A percentile compares a stretch with the other conserved stretches of the same genome.
phyloP scores from a whole-genome alignment of 2,113 vertebrate species.

The Gallinago undulata region DNA sequence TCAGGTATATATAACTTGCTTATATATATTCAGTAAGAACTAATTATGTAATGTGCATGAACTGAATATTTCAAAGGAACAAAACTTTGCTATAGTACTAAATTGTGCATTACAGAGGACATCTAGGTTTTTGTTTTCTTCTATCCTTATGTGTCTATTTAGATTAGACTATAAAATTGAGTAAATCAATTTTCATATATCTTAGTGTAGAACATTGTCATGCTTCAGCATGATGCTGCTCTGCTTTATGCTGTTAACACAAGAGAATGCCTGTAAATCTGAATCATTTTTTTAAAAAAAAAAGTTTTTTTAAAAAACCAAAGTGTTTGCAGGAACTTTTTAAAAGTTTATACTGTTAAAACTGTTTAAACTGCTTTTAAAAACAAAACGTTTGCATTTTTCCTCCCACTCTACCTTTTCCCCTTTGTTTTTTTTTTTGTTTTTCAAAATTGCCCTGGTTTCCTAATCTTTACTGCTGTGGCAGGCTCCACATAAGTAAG shows the following conservation, averaged over 20 bases:
- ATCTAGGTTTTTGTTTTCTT: not conserved
- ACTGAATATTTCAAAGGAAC: not conserved
- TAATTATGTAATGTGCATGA: not conserved
- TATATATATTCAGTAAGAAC: not conserved
- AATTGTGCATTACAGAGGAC: not conserved
- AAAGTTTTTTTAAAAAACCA: too few species aligned
- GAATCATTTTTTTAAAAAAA: not conserved
- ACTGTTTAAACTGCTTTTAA: too few species aligned
- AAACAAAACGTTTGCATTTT: not conserved
- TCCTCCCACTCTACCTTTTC: not conserved
- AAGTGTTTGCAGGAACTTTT: not conserved
- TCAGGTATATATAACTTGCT: not conserved
- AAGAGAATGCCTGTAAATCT: not conserved
- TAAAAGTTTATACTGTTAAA: too few species aligned
- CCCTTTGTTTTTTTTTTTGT: rapidly evolving
- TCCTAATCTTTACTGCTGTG: not conserved
- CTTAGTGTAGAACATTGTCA: not conserved
- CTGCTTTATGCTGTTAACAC: not conserved
- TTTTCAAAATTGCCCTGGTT: not conserved
- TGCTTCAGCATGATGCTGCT: not conserved
- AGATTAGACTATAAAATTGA: not conserved
- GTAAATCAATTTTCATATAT: not conserved
- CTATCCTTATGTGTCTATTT: not conserved
- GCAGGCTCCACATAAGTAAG: not conserved
- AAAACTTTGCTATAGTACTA: not conserved